Percentiles rank a stretch among this genome's conserved stretches.
These are phyloP conservation scores for Schizotus pectinicornis DNA, from an alignment of 2,888 invertebrate genomes.

Conservation along the genomic window DNA sequence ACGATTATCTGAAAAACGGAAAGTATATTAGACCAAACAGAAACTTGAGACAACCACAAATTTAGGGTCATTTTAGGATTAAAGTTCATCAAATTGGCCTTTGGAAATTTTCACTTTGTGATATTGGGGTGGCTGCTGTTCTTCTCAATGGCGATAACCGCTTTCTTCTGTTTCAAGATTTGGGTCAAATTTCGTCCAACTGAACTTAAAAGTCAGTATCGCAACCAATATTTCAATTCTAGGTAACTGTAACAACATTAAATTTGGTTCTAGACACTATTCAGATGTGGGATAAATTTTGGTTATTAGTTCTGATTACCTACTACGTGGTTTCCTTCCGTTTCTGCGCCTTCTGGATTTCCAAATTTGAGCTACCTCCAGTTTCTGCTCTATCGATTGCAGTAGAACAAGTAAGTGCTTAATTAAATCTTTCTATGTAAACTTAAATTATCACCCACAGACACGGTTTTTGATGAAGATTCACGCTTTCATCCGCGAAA, in stretches of 20 bases:
- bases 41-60: slow-evolving; percentile 6
- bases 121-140: slow-evolving; percentile 64
- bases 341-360: slow-evolving; percentile 56
- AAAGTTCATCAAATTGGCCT: slow-evolving; percentile 64
- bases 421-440: too few relatives aligned
- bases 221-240: background rate
- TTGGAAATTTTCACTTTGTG: slow-evolving; percentile 66
- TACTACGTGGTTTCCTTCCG: slow-evolving; percentile 56
- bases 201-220: slow-evolving; percentile 50
- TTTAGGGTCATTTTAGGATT: slow-evolving; percentile 65
- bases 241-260: background rate
- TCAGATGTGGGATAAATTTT: slow-evolving; percentile 57
- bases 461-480: too few relatives aligned
- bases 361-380: slow-evolving; percentile 61
- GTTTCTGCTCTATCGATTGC: slow-evolving; percentile 64
- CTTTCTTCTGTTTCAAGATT: slow-evolving; percentile 58
- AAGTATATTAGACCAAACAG: slow-evolving; percentile 77
- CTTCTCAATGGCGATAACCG: slow-evolving; percentile 56
- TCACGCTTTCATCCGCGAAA: too few relatives aligned
- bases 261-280: background rate
- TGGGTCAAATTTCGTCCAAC: slow-evolving; percentile 59
- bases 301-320: slow-evolving; percentile 48
- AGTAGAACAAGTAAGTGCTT: slow-evolving; percentile 67
- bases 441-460: slow-evolving; percentile 6
- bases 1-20: slow-evolving; percentile 76